Base-by-base conservation (phyloP, 2,797 vertebrate species). In the Nasua narica region DNA sequence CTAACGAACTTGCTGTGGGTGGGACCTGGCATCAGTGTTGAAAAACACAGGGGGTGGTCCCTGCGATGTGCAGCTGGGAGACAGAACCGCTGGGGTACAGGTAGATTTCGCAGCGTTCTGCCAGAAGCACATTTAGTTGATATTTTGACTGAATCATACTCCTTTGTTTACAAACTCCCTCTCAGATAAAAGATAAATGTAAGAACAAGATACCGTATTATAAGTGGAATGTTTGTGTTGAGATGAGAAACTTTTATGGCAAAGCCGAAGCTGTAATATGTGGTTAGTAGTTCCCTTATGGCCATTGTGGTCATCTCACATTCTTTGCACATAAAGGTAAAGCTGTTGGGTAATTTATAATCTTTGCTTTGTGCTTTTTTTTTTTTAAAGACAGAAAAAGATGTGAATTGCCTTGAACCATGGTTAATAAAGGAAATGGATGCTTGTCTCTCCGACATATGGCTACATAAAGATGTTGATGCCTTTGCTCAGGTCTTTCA, bases 371-470 rank as follows among this genome's bases (percentile, higher is more conserved):
- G 3, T 40, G 4, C 96, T 89, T 97, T 52, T 97, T 79, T 43
- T 94, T 95, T 93, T 92, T 94, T 83, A 86, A 95, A 99, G 99
- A 98, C 95, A 97, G 99, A 99, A 97, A 99, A 98, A 96, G 99
- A 99, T 94, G 97, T 81, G 0, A 98, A 99, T 78, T 98, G 98
- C 32, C 98, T 99, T 97, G 99, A 99, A 79, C 99, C 99, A 0
- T 99, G 99, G 99, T 91, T 99, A 96, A 96, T 99, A 97, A 99
- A 99, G 96, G 99, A 99, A 98, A 99, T 99, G 99, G 99, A 99
- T 98, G 98, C 98, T 58, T 99, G 99, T 98, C 99, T 99, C 91
- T 99, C 99, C 85, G 99, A 98, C 93, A 99, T 99, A 92, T 99
- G 99, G 99, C 98, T 99, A 21, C 98, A 98, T 97, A 99, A 99